These are phyloP conservation scores for Cryptomyrus ogoouensis DNA, from an alignment of 2,113 vertebrate species.

Conservation along the genomic window DNA sequence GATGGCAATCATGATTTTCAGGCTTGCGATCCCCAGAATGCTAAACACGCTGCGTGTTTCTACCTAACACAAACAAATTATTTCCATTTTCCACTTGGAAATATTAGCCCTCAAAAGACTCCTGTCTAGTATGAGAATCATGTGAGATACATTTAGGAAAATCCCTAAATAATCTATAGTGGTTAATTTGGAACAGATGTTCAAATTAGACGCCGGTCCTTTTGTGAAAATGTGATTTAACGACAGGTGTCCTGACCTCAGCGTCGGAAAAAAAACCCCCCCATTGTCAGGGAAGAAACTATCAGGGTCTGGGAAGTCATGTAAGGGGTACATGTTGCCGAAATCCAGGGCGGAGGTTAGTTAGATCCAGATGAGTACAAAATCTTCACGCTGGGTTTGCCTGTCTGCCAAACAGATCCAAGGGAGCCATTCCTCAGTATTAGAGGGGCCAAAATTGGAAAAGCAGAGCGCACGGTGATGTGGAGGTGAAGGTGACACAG, in stretches of 20 bases:
- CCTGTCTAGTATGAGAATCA: background rate
- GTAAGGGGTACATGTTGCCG: background rate
- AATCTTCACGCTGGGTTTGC: background rate
- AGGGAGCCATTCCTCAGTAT: background rate
- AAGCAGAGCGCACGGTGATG: background rate
- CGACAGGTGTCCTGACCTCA: background rate
- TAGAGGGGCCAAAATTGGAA: background rate
- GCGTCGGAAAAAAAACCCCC: too few species aligned
- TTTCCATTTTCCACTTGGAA: background rate
- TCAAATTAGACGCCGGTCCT: background rate
- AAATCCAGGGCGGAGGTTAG: slow-evolving; percentile 14
- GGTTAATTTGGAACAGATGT: background rate
- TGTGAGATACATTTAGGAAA: background rate
- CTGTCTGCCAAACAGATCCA: background rate
- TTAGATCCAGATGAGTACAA: slow-evolving; percentile 11
- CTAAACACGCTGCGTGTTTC: background rate
- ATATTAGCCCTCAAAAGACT: slow-evolving; percentile 3
- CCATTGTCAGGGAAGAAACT: background rate
- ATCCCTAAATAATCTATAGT: background rate
- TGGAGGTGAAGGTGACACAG: slow-evolving; percentile 16
- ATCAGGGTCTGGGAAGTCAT: background rate
- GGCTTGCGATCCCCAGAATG: background rate
- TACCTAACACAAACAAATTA: background rate
- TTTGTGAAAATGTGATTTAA: background rate
- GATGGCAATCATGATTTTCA: background rate